Base-by-base conservation (phyloP, 2,888 invertebrate genomes). In the Ceraclea dissimilis region DNA sequence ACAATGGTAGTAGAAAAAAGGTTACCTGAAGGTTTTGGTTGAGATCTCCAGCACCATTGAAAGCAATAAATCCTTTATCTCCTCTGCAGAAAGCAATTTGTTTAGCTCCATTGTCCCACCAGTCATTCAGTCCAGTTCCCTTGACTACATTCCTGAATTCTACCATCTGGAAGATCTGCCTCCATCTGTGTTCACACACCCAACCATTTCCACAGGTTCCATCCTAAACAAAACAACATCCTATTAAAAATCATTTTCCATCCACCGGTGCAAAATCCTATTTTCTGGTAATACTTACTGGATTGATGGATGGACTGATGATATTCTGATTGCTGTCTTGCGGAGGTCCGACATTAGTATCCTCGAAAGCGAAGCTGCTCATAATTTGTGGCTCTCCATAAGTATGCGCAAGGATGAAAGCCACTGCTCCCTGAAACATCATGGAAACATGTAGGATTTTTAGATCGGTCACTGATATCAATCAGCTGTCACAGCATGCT, bases 161-260 rank as follows among this genome's bases (percentile, higher is more conserved):
- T 0, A 88, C 85, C 91, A 92, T 91, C 61, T 83, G 81, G 73
- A 73, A 85, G 64, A 92, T 88, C 67, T 88, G 85, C 1, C 86
- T 76, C 91, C 91, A 92, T 22, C 92, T 80, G 71, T 93, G 88
- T 70, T 93, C 92, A 65, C 91, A n/a, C n/a, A n/a, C n/a, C n/a
- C n/a, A n/a, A n/a, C n/a, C n/a, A n/a, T n/a, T n/a, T n/a, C n/a
- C n/a, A 91, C 0, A 91, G 0, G 76, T 73, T 0, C 74, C 72
- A 59, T 89, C 86, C 77, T 77, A 33, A 33, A 33, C 8, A 33
- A 10, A 33, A 33, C 33, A 8, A n/a, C n/a, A n/a, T n/a, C n/a
- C n/a, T n/a, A n/a, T n/a, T n/a, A n/a, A n/a, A n/a, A n/a, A n/a
- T n/a, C n/a, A n/a, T n/a, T n/a, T n/a, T n/a, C n/a, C n/a, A n/a